phyloP scores from a whole-genome alignment of 30 jellyfish, hydroid and myxozoan species.

The Rhopilema esculentum region DNA sequence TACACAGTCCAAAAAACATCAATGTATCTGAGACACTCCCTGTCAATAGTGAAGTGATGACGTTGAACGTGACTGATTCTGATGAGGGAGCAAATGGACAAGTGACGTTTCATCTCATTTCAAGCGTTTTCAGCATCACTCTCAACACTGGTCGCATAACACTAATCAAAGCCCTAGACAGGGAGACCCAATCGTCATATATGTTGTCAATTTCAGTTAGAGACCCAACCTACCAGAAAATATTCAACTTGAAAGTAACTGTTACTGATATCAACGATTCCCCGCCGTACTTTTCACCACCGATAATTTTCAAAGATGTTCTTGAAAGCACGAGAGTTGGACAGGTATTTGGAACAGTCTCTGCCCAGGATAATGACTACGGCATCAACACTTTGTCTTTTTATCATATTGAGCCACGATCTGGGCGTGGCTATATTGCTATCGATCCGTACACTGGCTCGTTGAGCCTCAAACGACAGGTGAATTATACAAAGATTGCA shows the following conservation, averaged over 20 bases:
- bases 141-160: conserved; percentile 52
- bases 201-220: conserved; percentile 30
- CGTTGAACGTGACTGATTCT: conserved; percentile 74
- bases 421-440: conserved; percentile 41
- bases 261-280: conserved; percentile 75
- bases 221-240: conserved; percentile 38
- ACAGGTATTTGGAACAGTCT: conserved; percentile 19
- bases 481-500: conserved; percentile 16
- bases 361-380: conserved; percentile 53
- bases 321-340: conserved; percentile 52
- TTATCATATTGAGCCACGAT: conserved; percentile 53
- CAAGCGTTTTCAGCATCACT: conserved; percentile 37
- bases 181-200: conserved; percentile 40
- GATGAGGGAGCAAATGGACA: conserved; percentile 75
- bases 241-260: conserved; percentile 27
- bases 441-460: conserved; percentile 56
- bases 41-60: conserved; percentile 36
- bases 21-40: conserved; percentile 43
- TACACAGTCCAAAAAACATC: conserved; percentile 62
- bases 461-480: conserved; percentile 29
- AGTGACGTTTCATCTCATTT: conserved; percentile 39
- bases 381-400: conserved; percentile 43
- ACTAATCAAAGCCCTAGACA: conserved; percentile 26
- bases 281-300: conserved; percentile 63
- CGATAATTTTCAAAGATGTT: conserved; percentile 19